Conservation (phyloP, 2,797 vertebrate genomes). For the Sardinella longiceps region DNA sequence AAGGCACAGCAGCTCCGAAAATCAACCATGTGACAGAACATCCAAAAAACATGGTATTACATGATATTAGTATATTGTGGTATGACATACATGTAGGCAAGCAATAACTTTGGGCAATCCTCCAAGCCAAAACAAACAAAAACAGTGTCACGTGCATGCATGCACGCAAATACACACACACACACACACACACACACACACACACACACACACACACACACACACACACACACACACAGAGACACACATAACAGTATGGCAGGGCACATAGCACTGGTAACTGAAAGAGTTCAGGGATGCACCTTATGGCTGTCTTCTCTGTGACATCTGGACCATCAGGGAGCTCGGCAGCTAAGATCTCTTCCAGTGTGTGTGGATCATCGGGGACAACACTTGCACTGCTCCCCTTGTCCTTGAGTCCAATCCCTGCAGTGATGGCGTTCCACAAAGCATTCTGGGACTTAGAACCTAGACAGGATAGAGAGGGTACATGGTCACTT, state of each 20-base stretch:
- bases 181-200: not conserved
- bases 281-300: slow-evolving; percentile 2
- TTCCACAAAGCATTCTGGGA: slow-evolving; percentile 93
- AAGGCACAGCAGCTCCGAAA: too few relatives aligned
- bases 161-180: not conserved
- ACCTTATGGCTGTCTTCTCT: slow-evolving; percentile 90
- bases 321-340: slow-evolving; percentile 89
- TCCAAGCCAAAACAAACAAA: not conserved
- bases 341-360: slow-evolving; percentile 90
- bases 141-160: not conserved
- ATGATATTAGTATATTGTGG: not conserved
- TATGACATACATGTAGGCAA: not conserved
- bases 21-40: not conserved
- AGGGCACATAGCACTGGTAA: not conserved
- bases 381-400: slow-evolving; percentile 69
- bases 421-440: slow-evolving; percentile 84
- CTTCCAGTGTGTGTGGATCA: slow-evolving; percentile 84
- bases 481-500: not conserved
- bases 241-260: not conserved
- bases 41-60: not conserved
- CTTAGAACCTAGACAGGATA: slow-evolving; percentile 82
- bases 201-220: not conserved
- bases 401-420: slow-evolving; percentile 83
- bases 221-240: not conserved
- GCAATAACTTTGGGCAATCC: not conserved